Base-by-base conservation (phyloP, 1,140 invertebrate species). In the Varroa destructor region DNA sequence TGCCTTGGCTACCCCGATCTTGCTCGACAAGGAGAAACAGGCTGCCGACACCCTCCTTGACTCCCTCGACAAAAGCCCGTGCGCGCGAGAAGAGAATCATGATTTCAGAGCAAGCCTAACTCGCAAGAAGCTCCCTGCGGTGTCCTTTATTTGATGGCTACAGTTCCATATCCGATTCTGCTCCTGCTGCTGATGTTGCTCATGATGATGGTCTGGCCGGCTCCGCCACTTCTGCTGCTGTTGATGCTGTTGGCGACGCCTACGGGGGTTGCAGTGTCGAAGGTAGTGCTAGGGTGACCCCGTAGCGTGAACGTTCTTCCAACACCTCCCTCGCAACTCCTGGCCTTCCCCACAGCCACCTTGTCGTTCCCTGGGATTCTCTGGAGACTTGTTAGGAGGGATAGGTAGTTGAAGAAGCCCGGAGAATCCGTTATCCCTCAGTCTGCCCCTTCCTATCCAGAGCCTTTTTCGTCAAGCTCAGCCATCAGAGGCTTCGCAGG, bases 131-230 rank as follows among this genome's bases (percentile, higher is more conserved):
- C 46, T 67, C 61, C 61, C 61, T 67, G 61, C 40, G 61, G 61
- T 67, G 61, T 67, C 61, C 46, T 67, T 67, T 67, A 67, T 67
- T 67, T 67, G 61, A 67, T 67, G 61, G 40, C 61, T 67, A 67
- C 61, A 67, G 46, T 67, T 67, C 61, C 61, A 67, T 67, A 67
- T 67, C 61, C 61, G 61, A 58, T 42, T 58, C 25, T 36, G 57
- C 57, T 6, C 25, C 57, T 42, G 57, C 46, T 51, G 46, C 46
- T 51, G 57, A 3, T 42, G 57, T 6, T 12, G 6, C 25, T 25
- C 14, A 40, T 40, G 14, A 40, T 12, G 61, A 25, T 46, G 40
- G 57, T 40, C 57, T 14, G 25, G 14, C 57, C 57, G 25, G 14
- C 10, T 12, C 55, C 55, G 6, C 46, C 14, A 8, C 40, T 67